Base-by-base conservation (phyloP, 2,888 invertebrate genomes). In the Ypsolopha sequella region DNA sequence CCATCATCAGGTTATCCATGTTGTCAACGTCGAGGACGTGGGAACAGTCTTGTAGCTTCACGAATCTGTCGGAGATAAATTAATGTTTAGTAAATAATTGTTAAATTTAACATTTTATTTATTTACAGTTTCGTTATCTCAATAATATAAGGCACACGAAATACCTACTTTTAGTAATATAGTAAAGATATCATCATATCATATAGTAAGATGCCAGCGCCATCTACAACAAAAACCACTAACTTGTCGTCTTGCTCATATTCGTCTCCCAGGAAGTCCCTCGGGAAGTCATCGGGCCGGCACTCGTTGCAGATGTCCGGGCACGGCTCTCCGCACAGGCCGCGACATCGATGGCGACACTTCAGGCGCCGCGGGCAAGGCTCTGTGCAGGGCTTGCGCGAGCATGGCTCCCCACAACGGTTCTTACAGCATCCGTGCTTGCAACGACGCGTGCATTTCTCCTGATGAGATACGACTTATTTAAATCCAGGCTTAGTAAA, bases 291-390 rank as follows among this genome's bases (percentile, higher is more conserved):
- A 7, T 85, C 86, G n/a, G 80, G 76, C 54, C 88, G 60, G 73
- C 93, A 93, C 11, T 65, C 48, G 34, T 80, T 70, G 74, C 93
- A 93, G 50, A 89, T 61, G 36, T 69, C 69, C 11, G 91, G 91
- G 68, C 92, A 93, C 8, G 81, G 82, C 69, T 93, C 93, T n/a
- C 91, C 92, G 75, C 93, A 93, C 50, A 91, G 85, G 10, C 93
- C 92, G 64, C 90, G 84, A 73, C 93, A 91, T n/a, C 65, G 64
- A 73, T 92, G 92, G 0, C 79, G 77, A 74, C 93, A 93, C 39
- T 59, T 49, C 55, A 84, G 72, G 14, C 14, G 14, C 52, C 58
- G 62, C 11, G 49, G 10, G 63, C 89, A 89, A 7, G 77, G 70
- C 64, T 68, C 61, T 13, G 54, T 56, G 66, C 90, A 89, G 9